Conservation (phyloP, 1,140 invertebrate genomes). For the Drosophila sp. region DNA sequence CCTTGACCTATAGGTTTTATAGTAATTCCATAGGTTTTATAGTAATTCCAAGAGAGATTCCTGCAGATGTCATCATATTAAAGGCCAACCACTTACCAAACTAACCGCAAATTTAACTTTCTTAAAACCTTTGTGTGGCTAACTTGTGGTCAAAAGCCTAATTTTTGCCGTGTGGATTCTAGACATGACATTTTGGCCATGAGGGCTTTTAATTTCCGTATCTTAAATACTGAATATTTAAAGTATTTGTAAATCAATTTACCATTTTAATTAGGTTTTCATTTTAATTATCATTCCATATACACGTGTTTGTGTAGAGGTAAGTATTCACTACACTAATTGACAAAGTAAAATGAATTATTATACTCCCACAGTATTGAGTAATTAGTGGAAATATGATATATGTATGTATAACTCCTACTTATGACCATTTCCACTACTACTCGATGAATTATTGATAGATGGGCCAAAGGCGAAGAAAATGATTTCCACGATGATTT, state of each 20-base stretch:
- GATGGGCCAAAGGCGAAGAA: not conserved
- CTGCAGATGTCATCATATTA: too few relatives aligned
- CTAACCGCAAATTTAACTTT: too few relatives aligned
- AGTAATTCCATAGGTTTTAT: too few relatives aligned
- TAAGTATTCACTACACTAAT: not conserved
- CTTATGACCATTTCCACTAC: not conserved
- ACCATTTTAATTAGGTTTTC: not conserved
- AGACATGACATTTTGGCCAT: not conserved
- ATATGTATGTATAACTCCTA: not conserved
- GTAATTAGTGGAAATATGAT: not conserved
- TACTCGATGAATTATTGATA: conserved; percentile 41
- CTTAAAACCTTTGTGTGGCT: too few relatives aligned
- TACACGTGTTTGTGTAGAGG: not conserved
- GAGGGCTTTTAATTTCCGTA: not conserved
- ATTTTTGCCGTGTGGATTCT: too few relatives aligned
- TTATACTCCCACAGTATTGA: not conserved
- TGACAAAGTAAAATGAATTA: conserved; percentile 1
- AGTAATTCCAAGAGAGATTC: too few relatives aligned
- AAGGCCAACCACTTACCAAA: too few relatives aligned
- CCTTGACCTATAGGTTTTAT: too few relatives aligned
- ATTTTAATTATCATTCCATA: not conserved
- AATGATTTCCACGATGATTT: conserved; percentile 1
- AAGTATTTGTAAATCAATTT: not conserved
- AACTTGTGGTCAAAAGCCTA: too few relatives aligned
- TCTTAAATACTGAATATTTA: not conserved